Evolutionary conservation across 2,797 vertebrate species (phyloP).

Genomic region (Margarornis squamiger): DNA sequence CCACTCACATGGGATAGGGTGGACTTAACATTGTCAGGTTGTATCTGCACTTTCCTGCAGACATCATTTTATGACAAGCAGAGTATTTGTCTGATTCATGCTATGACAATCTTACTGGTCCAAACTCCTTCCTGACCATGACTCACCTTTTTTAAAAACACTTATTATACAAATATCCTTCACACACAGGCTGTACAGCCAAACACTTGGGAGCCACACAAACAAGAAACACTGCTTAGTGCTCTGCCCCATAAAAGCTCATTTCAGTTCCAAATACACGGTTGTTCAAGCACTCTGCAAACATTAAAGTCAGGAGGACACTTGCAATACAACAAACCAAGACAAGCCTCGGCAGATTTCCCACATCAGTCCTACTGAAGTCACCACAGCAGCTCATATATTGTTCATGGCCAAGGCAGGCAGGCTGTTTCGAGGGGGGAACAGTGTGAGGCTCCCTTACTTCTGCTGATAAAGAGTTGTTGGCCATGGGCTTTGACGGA

Average conservation of each 20-base stretch:
- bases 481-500: constrained; percentile 82
- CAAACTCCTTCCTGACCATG: background rate
- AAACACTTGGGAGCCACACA: background rate
- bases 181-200: background rate
- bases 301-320: background rate
- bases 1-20: background rate
- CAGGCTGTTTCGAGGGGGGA: background rate
- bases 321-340: background rate
- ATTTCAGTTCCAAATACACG: background rate
- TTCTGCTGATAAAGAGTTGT: constrained; percentile 80
- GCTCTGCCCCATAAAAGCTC: background rate
- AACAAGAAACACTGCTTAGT: background rate
- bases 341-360: background rate
- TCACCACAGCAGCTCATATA: background rate
- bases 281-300: background rate
- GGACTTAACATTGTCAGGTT: background rate
- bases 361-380: background rate
- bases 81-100: background rate
- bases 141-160: background rate
- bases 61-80: background rate
- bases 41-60: background rate
- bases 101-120: background rate
- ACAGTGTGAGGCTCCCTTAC: constrained; percentile 66
- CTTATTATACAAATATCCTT: background rate
- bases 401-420: background rate